Evolutionary conservation across 2,888 invertebrate species (phyloP), one percentile per base, ranked within the genome.

Genomic region (Tubiluchus corallicola): DNA sequence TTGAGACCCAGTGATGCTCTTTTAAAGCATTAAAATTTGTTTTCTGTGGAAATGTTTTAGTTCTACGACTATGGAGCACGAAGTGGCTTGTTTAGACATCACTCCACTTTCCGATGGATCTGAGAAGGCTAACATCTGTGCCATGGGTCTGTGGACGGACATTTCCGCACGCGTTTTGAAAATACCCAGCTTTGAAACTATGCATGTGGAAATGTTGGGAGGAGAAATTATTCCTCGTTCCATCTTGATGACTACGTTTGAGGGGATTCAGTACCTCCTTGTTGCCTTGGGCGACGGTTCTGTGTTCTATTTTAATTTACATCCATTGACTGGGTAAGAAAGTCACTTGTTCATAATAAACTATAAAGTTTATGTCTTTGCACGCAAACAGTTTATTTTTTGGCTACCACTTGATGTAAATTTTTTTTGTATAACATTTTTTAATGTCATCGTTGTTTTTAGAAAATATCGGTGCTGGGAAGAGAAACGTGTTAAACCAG

Each of bases 141-240:
- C 88, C 15, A 84, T 94, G 5, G 94, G 94, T 0, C 69, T 96
- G 40, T 98, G 98, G 98, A 92, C 87, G 1, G 92, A 96, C 59
- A 90, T 94, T 55, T 88, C 88, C 0, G 84, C 87, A 21, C 71
- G 87, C 9, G 76, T 94, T 49, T 69, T 94, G 19, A 73, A 75
- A 9, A 63, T 96, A 49, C 92, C 94, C 0, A 72, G 74, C 45
- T 70, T 96, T 43, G 72, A 74, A 45, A 77, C 79, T 54, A 71
- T 88, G 44, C 81, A 83, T 59, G 82, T 79, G 19, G 90, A 94
- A 67, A 76, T 79, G 57, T 68, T 94, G 1, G 80, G 83, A 21
- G 92, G 92, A 55, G 94, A 96, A 68, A 92, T 96, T 51, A 88
- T 98, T 49, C 92, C 96, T 0, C 75, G 98, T 3, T 94, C 96